Conservation (phyloP, 2,797 vertebrate genomes). For the Apodemus agrarius region DNA sequence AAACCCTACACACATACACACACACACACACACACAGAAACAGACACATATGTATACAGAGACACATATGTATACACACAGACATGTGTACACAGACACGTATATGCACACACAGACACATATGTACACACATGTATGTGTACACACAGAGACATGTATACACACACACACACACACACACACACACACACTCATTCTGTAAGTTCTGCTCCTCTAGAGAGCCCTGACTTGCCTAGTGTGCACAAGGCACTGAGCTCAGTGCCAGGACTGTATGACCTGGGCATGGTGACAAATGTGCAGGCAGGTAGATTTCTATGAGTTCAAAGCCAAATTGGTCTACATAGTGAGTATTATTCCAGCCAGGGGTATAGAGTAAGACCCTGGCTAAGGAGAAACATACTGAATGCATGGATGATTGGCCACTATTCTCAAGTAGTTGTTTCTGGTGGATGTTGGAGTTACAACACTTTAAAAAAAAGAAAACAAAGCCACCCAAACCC, state of each 20-base stretch:
- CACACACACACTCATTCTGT: background rate
- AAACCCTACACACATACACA: background rate
- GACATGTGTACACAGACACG: too few species aligned
- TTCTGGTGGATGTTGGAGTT: constrained; percentile 36
- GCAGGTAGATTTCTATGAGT: background rate
- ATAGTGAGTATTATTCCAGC: background rate
- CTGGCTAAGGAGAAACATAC: background rate
- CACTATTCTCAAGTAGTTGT: constrained; percentile 1
- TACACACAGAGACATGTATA: rapidly evolving
- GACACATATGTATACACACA: background rate
- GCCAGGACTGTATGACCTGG: background rate
- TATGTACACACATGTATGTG: too few species aligned
- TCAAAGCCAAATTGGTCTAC: background rate
- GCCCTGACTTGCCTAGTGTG: background rate
- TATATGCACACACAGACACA: background rate
- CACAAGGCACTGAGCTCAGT: background rate
- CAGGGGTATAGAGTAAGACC: background rate
- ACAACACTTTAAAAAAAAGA: constrained; percentile 26
- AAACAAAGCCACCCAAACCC: constrained; percentile 7
- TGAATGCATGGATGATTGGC: background rate
- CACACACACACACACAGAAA: background rate
- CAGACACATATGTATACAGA: background rate
- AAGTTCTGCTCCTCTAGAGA: background rate
- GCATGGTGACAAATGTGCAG: background rate
- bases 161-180: background rate